Conservation (phyloP, 2,888 invertebrate genomes). For the Synergus gifuensis region DNA sequence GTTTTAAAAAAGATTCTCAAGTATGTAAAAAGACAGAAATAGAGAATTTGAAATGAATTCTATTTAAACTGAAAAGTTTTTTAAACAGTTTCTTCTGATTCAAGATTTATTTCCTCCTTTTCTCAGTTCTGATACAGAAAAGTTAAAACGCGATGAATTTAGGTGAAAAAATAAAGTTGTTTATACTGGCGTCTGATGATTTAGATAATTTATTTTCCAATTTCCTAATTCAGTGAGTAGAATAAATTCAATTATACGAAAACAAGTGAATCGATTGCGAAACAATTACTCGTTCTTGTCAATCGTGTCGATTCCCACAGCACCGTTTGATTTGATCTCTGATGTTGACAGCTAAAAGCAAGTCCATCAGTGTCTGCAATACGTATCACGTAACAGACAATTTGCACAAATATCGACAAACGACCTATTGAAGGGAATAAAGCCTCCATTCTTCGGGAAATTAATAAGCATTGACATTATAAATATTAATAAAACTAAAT, state of each 20-base stretch:
- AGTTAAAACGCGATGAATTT: not conserved
- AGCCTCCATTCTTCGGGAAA: not conserved
- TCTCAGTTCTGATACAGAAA: not conserved
- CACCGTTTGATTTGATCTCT: conserved; percentile 11
- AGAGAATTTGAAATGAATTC: no score
- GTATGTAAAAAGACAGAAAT: no score
- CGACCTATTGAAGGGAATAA: not conserved
- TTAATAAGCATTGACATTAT: not conserved
- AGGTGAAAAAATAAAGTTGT: not conserved
- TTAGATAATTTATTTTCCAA: not conserved
- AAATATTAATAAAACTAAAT: not conserved
- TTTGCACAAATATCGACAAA: not conserved
- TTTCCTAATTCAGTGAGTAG: conserved; percentile 18
- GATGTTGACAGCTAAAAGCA: conserved; percentile 19
- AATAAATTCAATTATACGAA: conserved; percentile 28
- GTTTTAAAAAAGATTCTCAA: no score
- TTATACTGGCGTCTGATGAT: not conserved
- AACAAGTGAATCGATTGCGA: conserved; percentile 26
- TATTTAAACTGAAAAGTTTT: not conserved
- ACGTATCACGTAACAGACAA: not conserved
- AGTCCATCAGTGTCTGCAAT: not conserved
- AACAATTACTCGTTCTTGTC: conserved; percentile 30
- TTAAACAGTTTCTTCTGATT: not conserved
- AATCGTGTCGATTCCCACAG: conserved; percentile 32
- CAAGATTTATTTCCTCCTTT: not conserved